Percentiles rank a stretch among this genome's conserved stretches.
Evolutionary conservation across 2,888 invertebrate species (phyloP).

Genomic region (Noctua janthe): DNA sequence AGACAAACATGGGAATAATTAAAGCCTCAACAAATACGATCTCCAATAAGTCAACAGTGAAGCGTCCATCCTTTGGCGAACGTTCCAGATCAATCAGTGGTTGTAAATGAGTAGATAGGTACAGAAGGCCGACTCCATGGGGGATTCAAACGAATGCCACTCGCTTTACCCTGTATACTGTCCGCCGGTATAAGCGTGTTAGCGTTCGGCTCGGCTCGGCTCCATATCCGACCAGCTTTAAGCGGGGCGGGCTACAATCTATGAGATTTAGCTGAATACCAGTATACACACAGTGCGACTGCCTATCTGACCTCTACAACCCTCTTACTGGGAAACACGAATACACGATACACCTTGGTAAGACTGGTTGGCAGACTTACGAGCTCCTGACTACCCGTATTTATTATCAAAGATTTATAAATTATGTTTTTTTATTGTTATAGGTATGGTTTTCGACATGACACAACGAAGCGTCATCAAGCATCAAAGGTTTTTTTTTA

Average conservation of each 20-base stretch:
- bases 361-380: not conserved
- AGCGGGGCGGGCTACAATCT: not conserved
- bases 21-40: slow-evolving; percentile 33
- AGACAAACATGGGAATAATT: slow-evolving; percentile 47
- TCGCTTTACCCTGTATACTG: not conserved
- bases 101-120: slow-evolving; percentile 20
- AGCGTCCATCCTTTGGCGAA: slow-evolving; percentile 15
- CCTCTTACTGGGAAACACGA: not conserved
- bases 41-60: slow-evolving; percentile 31
- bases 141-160: not conserved
- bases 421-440: not conserved
- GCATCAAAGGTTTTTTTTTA: not conserved
- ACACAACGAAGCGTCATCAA: not conserved
- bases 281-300: not conserved
- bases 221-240: not conserved
- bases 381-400: not conserved
- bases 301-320: not conserved
- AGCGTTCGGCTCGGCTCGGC: not conserved
- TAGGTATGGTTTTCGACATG: not conserved
- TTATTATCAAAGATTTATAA: not conserved
- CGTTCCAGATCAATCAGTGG: slow-evolving; percentile 37
- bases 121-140: slow-evolving; percentile 23
- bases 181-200: not conserved
- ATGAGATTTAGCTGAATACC: not conserved
- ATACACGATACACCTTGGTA: not conserved